These are phyloP conservation scores for Ardeotis arabs DNA, from an alignment of 2,113 vertebrate genomes.

Conservation along the genomic window DNA sequence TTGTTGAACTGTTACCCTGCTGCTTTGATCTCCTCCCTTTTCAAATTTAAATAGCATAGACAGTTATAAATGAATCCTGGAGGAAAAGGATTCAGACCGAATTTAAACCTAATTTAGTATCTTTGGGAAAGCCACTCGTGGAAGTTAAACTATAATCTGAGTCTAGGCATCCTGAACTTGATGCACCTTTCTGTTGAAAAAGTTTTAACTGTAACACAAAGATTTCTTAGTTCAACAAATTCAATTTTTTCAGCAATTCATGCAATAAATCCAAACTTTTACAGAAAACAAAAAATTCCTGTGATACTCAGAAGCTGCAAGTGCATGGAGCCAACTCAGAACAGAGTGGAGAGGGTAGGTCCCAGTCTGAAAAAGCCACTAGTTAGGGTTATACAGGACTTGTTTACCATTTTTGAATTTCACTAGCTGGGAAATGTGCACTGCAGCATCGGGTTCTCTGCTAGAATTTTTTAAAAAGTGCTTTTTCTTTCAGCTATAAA, in stretches of 20 bases:
- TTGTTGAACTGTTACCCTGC: neutral
- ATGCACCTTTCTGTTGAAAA: neutral
- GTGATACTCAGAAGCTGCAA: neutral
- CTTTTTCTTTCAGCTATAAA: neutral
- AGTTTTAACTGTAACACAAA: neutral
- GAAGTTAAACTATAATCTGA: neutral
- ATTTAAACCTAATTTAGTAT: neutral
- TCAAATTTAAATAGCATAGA: neutral
- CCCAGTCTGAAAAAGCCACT: neutral
- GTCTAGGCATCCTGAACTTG: neutral
- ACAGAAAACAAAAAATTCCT: neutral
- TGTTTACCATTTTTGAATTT: neutral
- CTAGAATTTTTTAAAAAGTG: neutral
- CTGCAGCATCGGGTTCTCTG: neutral
- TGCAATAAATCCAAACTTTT: neutral
- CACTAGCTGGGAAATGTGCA: neutral
- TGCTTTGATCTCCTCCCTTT: neutral
- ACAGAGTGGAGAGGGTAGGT: rapidly evolving
- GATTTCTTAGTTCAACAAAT: neutral
- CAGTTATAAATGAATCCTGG: neutral
- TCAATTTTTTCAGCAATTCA: neutral
- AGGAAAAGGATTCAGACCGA: neutral
- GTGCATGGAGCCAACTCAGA: neutral
- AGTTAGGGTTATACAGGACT: neutral
- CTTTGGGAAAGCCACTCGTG: neutral